Conservation (phyloP, 2,888 invertebrate species). For the Argynnis bischoffii region DNA sequence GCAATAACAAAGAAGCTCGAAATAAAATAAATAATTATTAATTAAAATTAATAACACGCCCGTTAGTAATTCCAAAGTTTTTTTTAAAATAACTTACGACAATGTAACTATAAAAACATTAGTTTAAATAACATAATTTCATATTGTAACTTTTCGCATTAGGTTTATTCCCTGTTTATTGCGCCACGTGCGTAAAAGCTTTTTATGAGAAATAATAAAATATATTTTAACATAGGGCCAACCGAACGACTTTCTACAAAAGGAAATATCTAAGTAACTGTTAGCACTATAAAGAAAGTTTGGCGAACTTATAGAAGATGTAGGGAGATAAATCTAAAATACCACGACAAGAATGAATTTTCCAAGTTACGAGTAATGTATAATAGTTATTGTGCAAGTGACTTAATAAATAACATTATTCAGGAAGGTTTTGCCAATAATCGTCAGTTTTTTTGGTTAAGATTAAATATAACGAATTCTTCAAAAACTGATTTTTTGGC, state of each 20-base stretch:
- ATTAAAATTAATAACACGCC: neutral
- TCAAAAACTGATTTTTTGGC: no score
- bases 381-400: no score
- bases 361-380: neutral
- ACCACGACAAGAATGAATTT: neutral
- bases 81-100: no score
- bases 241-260: no score
- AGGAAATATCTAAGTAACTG: no score
- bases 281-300: no score
- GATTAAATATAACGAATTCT: no score
- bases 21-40: no score
- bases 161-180: conserved; percentile 27
- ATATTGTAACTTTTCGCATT: conserved; percentile 5
- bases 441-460: no score
- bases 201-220: conserved; percentile 27
- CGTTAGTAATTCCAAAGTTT: neutral
- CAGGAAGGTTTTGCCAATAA: no score
- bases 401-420: no score
- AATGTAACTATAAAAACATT: neutral
- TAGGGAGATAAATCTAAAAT: neutral
- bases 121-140: conserved; percentile 3
- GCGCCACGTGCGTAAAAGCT: conserved; percentile 21
- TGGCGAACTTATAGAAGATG: neutral
- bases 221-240: conserved; percentile 8
- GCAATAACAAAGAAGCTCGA: no score